Percentiles rank a stretch among this genome's conserved stretches.
Evolutionary conservation across 37 sponge, comb jelly and placozoan genomes (phyloP).

Genomic region (Chondrosia reniformis): DNA sequence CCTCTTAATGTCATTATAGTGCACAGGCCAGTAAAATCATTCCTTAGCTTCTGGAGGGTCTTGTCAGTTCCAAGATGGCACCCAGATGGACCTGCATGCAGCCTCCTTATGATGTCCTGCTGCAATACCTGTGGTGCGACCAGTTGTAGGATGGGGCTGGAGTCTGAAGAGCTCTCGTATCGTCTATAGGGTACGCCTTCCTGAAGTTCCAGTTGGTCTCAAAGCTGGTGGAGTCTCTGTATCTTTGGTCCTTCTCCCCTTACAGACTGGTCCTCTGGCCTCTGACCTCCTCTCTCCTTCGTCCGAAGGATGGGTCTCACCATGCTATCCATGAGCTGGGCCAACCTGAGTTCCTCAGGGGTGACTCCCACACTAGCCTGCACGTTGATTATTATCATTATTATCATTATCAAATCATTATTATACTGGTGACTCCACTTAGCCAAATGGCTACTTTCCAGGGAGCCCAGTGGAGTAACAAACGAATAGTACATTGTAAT

Average conservation of each 20-base stretch:
- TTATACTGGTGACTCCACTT: no score
- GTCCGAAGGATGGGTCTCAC: slow-evolving; percentile 30
- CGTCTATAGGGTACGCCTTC: neutral
- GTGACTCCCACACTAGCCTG: no score
- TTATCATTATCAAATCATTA: no score
- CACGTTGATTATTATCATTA: no score
- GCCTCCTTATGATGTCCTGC: neutral
- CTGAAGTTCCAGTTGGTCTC: slow-evolving; percentile 5
- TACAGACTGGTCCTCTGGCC: slow-evolving; percentile 3
- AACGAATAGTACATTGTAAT: no score
- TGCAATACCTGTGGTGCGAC: neutral
- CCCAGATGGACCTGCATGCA: neutral
- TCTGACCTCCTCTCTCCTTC: slow-evolving; percentile 32
- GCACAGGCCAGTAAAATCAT: slow-evolving; percentile 26
- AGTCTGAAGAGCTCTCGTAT: neutral
- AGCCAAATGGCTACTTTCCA: no score
- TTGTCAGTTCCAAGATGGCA: slow-evolving; percentile 23
- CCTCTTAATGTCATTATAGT: neutral
- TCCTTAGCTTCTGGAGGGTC: neutral
- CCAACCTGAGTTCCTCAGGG: neutral
- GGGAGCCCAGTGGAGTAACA: no score
- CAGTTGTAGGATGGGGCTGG: neutral
- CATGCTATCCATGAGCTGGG: neutral
- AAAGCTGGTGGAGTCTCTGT: slow-evolving; percentile 14
- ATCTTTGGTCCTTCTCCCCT: neutral